Percentiles rank a stretch among this genome's conserved stretches.
phyloP scores from a whole-genome alignment of 2,797 vertebrate species.

The Micropoecilia bifurca region DNA sequence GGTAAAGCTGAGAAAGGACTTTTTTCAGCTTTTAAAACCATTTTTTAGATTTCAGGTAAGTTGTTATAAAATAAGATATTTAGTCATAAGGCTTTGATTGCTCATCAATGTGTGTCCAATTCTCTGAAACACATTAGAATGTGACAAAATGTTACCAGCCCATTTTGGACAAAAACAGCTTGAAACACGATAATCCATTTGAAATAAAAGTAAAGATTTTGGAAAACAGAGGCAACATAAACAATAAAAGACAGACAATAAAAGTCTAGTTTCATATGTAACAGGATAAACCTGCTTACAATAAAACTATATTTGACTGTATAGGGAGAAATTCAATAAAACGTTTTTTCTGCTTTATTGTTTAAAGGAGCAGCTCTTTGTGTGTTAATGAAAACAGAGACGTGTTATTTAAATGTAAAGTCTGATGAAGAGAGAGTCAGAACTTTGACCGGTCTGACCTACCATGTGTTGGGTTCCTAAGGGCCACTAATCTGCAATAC shows the following conservation, averaged over 20 bases:
- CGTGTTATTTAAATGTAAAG: neutral
- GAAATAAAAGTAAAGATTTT: neutral
- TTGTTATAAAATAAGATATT: neutral
- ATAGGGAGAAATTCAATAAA: neutral
- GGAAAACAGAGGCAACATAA: neutral
- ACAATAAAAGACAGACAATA: no score
- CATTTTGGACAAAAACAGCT: neutral
- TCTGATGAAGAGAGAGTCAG: neutral
- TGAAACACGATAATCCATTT: neutral
- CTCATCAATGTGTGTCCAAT: neutral
- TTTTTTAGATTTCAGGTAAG: neutral
- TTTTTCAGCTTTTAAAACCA: neutral
- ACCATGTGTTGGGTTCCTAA: no score
- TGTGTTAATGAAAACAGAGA: neutral
- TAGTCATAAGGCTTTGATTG: neutral
- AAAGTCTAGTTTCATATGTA: neutral
- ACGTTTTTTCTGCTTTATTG: neutral
- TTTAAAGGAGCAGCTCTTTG: neutral
- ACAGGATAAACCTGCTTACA: neutral
- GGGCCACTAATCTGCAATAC: no score
- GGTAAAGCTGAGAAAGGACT: neutral
- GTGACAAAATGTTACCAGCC: neutral
- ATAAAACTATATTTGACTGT: neutral
- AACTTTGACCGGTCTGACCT: no score
- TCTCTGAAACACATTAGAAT: neutral